Base-by-base conservation (phyloP, 35 echinoderm and acorn worm genomes). In the Stichopus chloronotus region DNA sequence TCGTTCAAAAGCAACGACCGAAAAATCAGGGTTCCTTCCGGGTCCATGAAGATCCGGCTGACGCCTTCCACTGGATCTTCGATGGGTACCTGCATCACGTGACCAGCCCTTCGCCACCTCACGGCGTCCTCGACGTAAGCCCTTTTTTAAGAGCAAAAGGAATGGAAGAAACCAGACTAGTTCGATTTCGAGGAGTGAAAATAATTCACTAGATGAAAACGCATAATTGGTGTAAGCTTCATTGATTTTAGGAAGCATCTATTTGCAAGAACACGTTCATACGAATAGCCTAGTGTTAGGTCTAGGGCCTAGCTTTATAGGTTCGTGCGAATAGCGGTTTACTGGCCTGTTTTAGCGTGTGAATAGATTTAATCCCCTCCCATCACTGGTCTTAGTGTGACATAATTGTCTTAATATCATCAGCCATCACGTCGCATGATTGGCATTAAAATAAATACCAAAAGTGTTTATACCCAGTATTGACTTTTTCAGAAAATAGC, bases 41-140 rank as follows among this genome's bases (percentile, higher is more conserved):
- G 58, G 23, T 88, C 87, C 58, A 88, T 88, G 65, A 88, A 88
- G 5, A 88, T 10, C 6, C 87, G 87, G 55, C 65, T 72, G 0
- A 8, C 87, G 7, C 43, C 60, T 16, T 88, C 65, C 3, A 16
- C 25, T 25, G 87, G 59, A 52, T 63, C 65, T 69, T 63, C 87
- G 20, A 69, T 88, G 60, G 87, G 65, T 8, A 69, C 52, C 56
- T 69, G 11, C 59, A 89, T 71, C 53, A 89, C 13, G 7, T 89
- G 59, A 3, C 87, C 87, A 30, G 87, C 57, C 17, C 65, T 89
- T 5, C 87, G 59, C 87, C 87, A 89, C 23, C 21, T 69, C 14
- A 89, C 87, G 4, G 59, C 87, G 17, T 65, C 87, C 21, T 71
- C 87, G 22, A 89, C 71, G 57, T 63, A 89, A 10, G 65, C 57